Evolutionary conservation across 1,140 invertebrate species (phyloP), one percentile per base, ranked within the genome.

Genomic region (Papilio helenus): DNA sequence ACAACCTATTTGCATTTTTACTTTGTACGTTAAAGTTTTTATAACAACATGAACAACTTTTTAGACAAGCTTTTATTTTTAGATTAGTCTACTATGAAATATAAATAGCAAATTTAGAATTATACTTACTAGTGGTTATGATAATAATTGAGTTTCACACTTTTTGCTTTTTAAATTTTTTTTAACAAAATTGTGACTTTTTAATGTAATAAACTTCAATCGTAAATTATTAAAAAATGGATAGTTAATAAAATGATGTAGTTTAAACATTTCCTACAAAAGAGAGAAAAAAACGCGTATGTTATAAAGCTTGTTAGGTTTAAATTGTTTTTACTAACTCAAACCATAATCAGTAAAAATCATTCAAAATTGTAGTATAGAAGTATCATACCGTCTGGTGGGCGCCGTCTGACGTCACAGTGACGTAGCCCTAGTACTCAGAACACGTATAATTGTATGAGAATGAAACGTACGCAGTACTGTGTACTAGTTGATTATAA

Each of bases 361-460:
- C 20, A 61, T 61, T 26, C 9, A 61, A 12, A 61, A 20, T 61
- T 26, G 20, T 81, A 79, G 82, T 83, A 68, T 55, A 80, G 78
- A 26, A 58, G 79, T 34, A 7, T 3, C 5, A 76, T 79, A 81
- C 73, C 83, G 84, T 83, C 82, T 80, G 80, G 68, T 79, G 51
- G 83, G 83, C 84, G 87, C 86, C 85, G 71, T 61, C 65, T 79
- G 76, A 42, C 85, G 85, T 86, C 84, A 88, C 72, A 14, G 68
- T 88, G 83, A 87, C 83, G 85, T 85, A 79, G 79, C 20, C 49
- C 80, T 78, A 65, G 76, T 83, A 83, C 72, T 82, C 80, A 78
- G 61, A 78, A 82, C 81, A 81, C 80, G 82, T 82, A 83, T 55
- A 18, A 16, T 4, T 77, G 20, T 79, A 51, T 26, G 55, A 58